phyloP scores from a whole-genome alignment of 2,113 vertebrate species.

The Otus sunia region DNA sequence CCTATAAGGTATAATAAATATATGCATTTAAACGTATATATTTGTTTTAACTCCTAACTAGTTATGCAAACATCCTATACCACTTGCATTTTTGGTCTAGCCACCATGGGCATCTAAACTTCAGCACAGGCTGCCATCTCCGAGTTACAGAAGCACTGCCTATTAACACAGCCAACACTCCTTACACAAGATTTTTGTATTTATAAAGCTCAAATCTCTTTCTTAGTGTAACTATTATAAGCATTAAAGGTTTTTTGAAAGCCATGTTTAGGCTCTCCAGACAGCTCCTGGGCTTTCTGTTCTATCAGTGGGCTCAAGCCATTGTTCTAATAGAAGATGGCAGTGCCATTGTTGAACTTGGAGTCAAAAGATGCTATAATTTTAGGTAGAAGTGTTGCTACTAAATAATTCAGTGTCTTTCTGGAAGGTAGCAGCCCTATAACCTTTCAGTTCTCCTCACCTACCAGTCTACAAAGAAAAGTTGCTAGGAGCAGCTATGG shows the following conservation, averaged over 20 bases:
- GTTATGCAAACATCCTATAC: neutral
- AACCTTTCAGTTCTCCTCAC: constrained; percentile 31
- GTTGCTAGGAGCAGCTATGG: constrained; percentile 16
- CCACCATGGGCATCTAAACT: neutral
- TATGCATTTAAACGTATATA: neutral
- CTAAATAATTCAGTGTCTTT: constrained; percentile 41
- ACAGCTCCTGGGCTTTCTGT: neutral
- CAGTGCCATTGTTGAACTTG: neutral
- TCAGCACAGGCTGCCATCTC: neutral
- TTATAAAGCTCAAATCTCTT: neutral
- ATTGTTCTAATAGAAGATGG: neutral
- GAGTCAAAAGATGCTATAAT: neutral
- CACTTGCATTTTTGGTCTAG: neutral
- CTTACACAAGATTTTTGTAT: neutral
- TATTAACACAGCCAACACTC: neutral
- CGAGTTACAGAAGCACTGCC: neutral
- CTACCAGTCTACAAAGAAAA: constrained; percentile 21
- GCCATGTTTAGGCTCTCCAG: neutral
- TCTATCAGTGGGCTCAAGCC: neutral
- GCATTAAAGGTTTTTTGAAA: neutral
- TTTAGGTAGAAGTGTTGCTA: neutral
- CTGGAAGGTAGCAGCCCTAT: neutral
- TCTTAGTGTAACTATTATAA: neutral
- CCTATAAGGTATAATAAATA: neutral
- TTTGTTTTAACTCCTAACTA: neutral